Percentiles rank a stretch among this genome's conserved stretches.
Conservation (phyloP, 2,797 vertebrate species). For the Schizopygopsis malacanthus region DNA sequence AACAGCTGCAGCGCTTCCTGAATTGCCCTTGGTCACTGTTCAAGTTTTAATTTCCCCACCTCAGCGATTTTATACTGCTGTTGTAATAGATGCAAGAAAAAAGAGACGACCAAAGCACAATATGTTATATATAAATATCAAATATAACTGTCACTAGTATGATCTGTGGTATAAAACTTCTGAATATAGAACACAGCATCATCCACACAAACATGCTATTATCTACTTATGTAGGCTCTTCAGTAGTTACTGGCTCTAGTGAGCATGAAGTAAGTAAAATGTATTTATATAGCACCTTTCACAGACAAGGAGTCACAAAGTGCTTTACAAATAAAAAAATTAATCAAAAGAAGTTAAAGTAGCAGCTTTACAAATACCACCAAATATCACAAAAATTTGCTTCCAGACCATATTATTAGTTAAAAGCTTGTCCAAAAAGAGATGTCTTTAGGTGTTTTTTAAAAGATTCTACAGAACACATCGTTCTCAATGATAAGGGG, state of each 20-base stretch:
- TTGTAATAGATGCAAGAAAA: conserved; percentile 24
- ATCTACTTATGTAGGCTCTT: conserved; percentile 19
- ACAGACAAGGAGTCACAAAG: too few relatives aligned
- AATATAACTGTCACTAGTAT: not conserved
- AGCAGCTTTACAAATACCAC: too few relatives aligned
- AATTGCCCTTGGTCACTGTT: conserved; percentile 44
- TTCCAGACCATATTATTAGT: too few relatives aligned
- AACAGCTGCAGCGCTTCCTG: conserved; percentile 57
- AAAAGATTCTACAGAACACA: too few relatives aligned
- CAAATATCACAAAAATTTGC: too few relatives aligned
- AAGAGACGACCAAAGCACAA: conserved; percentile 1
- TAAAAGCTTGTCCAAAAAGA: too few relatives aligned
- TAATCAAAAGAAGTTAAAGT: too few relatives aligned
- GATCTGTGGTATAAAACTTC: conserved; percentile 18
- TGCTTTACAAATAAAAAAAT: too few relatives aligned
- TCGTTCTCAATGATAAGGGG: too few relatives aligned
- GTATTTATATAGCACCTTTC: too few relatives aligned
- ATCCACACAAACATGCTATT: not conserved
- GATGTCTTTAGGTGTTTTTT: too few relatives aligned
- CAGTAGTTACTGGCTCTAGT: not conserved
- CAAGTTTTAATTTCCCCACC: conserved; percentile 56
- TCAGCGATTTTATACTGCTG: conserved; percentile 42
- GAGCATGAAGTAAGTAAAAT: not conserved
- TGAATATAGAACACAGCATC: conserved; percentile 18
- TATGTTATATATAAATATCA: conserved; percentile 8